A percentile compares a stretch with the other conserved stretches of the same genome.
phyloP scores from a whole-genome alignment of 2,113 vertebrate species.

The Melanostigma gelatinosum region DNA sequence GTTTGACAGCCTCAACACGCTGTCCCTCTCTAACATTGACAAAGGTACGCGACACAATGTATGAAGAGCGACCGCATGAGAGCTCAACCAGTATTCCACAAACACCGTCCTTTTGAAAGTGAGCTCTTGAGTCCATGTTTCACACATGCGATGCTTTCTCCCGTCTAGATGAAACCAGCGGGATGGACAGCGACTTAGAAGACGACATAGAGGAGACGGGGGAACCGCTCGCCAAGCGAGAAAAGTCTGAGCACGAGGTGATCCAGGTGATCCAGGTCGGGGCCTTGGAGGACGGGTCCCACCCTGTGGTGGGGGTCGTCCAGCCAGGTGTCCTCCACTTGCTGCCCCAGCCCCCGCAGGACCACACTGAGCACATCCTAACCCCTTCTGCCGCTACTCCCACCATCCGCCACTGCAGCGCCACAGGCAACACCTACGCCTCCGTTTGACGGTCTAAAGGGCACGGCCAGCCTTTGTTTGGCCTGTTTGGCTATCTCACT shows the following conservation, averaged over 20 bases:
- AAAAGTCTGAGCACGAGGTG: conserved; percentile 81
- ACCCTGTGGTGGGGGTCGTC: conserved; percentile 83
- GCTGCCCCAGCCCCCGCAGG: conserved; percentile 71
- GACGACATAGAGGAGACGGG: conserved; percentile 81
- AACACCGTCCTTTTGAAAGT: not conserved
- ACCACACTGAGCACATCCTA: conserved; percentile 82
- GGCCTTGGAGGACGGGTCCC: conserved; percentile 78
- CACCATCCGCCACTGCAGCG: conserved; percentile 85
- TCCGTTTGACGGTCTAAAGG: conserved; percentile 78
- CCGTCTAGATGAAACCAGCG: conserved; percentile 80
- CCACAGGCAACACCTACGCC: conserved; percentile 84
- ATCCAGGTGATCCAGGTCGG: conserved; percentile 86
- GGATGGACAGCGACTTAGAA: conserved; percentile 85
- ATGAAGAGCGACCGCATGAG: not conserved
- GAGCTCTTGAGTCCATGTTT: not conserved
- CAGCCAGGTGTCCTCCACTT: conserved; percentile 81
- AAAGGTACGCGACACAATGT: conserved; percentile 86
- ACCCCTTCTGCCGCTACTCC: conserved; percentile 76
- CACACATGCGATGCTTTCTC: not conserved
- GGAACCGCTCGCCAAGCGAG: conserved; percentile 83
- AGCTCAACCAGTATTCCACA: not conserved
- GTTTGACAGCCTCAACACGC: conserved; percentile 91
- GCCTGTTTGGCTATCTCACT: conserved; percentile 43
- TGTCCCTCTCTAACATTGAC: conserved; percentile 90
- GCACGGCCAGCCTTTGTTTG: conserved; percentile 12